phyloP scores from a whole-genome alignment of 2,888 invertebrate genomes.

The Abscondita cerata region DNA sequence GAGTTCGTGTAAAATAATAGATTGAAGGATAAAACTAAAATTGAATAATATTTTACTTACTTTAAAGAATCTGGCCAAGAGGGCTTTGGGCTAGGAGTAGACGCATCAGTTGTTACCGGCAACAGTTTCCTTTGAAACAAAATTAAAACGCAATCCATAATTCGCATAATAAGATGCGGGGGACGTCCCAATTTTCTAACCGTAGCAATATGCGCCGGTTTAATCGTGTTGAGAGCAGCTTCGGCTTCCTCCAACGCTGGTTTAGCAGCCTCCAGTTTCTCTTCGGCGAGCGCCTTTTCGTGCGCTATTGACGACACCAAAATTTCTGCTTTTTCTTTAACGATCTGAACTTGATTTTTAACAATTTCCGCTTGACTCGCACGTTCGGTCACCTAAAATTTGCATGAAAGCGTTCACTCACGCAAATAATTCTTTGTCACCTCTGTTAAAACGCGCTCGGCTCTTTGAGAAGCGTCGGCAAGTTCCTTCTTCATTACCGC shows the following conservation, averaged over 20 bases:
- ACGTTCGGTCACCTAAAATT: conserved; percentile 77
- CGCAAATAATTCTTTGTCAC: conserved; percentile 37
- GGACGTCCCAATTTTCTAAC: conserved; percentile 94
- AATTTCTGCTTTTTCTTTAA: conserved; percentile 94
- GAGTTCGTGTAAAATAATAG: background rate
- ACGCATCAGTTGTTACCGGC: conserved; percentile 79
- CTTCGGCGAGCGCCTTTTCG: conserved; percentile 91
- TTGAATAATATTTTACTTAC: conserved; percentile 49
- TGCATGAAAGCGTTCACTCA: background rate
- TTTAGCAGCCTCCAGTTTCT: conserved; percentile 93
- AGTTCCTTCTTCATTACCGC: conserved; percentile 95
- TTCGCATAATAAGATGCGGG: conserved; percentile 96
- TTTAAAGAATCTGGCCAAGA: conserved; percentile 97
- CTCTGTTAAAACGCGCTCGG: conserved; percentile 85
- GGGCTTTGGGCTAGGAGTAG: conserved; percentile 87
- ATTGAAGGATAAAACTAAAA: background rate
- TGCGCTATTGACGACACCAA: conserved; percentile 85
- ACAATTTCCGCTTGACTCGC: conserved; percentile 96
- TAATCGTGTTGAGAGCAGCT: conserved; percentile 93
- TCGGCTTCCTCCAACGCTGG: conserved; percentile 96
- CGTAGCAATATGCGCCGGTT: conserved; percentile 93
- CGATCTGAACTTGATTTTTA: conserved; percentile 94
- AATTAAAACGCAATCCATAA: conserved; percentile 96
- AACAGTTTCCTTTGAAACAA: conserved; percentile 90
- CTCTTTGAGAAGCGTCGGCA: conserved; percentile 90